Evolutionary conservation across 1,140 invertebrate genomes (phyloP).

Genomic region (Armadillidium nasatum): DNA sequence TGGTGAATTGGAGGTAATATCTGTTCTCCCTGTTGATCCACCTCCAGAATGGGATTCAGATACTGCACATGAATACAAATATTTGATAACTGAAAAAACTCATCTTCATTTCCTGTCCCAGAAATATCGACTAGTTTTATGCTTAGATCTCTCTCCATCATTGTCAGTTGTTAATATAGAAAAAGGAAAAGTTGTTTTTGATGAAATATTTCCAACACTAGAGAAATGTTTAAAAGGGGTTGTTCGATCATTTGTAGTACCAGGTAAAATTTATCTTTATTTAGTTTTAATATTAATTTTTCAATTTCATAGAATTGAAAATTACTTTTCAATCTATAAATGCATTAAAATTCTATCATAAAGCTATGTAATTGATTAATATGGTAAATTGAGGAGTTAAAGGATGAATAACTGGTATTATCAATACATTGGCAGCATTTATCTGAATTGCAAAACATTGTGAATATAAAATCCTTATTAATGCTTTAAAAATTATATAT

Average conservation of each 20-base stretch:
- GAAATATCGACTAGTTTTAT: slow-evolving; percentile 67
- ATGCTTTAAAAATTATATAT: no score
- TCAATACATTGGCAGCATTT: no score
- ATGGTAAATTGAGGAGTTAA: no score
- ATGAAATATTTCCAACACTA: slow-evolving; percentile 63
- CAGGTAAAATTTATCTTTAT: slow-evolving; percentile 53
- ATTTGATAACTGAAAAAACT: slow-evolving; percentile 55
- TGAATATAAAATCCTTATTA: no score
- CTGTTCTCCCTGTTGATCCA: slow-evolving; percentile 58
- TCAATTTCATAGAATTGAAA: no score
- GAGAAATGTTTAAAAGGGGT: slow-evolving; percentile 61
- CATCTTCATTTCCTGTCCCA: slow-evolving; percentile 55
- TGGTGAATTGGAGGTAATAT: slow-evolving; percentile 58
- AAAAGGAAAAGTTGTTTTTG: slow-evolving; percentile 63
- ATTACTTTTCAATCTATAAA: no score
- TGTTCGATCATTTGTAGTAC: slow-evolving; percentile 52
- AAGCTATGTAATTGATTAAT: no score
- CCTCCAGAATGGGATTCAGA: slow-evolving; percentile 54
- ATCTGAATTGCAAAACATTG: no score
- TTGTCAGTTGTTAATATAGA: slow-evolving; percentile 66
- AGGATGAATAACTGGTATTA: no score
- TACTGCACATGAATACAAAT: slow-evolving; percentile 56
- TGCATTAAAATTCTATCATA: no score
- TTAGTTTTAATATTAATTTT: slow-evolving; percentile 16
- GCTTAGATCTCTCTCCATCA: slow-evolving; percentile 75